Evolutionary conservation across 2,888 invertebrate genomes (phyloP).

Genomic region (Chamaedrilus cognettii): DNA sequence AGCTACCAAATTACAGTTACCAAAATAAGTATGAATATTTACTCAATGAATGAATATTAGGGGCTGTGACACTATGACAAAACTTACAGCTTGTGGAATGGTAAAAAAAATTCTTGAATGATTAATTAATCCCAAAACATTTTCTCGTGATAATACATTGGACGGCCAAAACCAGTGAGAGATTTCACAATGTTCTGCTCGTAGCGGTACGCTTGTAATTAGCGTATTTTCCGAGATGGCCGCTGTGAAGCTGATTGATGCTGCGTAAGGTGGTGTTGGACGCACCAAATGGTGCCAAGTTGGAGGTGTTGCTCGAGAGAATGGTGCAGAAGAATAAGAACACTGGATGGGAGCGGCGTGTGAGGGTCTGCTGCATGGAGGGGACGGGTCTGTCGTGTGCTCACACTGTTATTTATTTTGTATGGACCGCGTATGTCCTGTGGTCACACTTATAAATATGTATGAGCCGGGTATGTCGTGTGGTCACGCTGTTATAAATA

Average conservation of each 20-base stretch:
- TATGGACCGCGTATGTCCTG: too few relatives aligned
- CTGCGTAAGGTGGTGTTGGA: constrained; percentile 40
- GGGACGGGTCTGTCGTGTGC: constrained; percentile 6
- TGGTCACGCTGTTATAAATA: too few relatives aligned
- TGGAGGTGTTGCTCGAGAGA: constrained; percentile 45
- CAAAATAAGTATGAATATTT: too few relatives aligned
- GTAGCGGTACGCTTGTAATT: background rate
- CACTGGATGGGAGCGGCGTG: constrained; percentile 49
- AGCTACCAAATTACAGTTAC: too few relatives aligned
- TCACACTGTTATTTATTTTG: too few relatives aligned
- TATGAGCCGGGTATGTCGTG: too few relatives aligned
- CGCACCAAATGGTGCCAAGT: constrained; percentile 38
- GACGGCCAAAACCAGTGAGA: too few relatives aligned
- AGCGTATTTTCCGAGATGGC: background rate
- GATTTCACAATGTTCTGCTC: background rate
- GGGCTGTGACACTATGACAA: too few relatives aligned
- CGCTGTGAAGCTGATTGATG: too few relatives aligned
- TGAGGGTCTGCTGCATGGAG: constrained; percentile 19
- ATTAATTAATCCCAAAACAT: constrained; percentile 2
- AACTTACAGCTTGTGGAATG: too few relatives aligned
- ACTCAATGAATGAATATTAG: too few relatives aligned
- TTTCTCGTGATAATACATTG: background rate
- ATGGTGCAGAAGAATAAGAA: constrained; percentile 54
- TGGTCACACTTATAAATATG: too few relatives aligned
- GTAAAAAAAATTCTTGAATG: background rate